phyloP scores from a whole-genome alignment of 2,113 vertebrate species.

The Ameiurus melas region DNA sequence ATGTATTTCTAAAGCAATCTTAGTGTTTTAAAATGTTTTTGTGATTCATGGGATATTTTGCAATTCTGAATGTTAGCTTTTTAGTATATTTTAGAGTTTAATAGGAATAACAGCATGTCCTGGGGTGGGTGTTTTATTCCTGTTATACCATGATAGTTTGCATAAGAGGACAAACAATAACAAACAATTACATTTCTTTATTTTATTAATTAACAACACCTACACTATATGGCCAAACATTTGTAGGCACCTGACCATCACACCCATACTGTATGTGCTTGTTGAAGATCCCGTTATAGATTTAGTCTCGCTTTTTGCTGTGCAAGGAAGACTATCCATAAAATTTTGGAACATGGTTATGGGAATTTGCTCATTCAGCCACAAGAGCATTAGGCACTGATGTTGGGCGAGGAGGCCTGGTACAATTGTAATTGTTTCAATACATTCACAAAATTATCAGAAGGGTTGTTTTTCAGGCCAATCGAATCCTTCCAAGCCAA shows the following conservation, averaged over 20 bases:
- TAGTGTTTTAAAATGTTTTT: background rate
- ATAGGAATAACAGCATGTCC: background rate
- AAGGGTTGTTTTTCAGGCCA: background rate
- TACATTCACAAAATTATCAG: background rate
- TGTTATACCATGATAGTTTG: background rate
- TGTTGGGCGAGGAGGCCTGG: background rate
- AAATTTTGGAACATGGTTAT: background rate
- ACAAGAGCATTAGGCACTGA: background rate
- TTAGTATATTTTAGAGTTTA: background rate
- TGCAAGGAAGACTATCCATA: background rate
- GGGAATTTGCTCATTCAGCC: background rate
- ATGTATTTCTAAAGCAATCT: constrained; percentile 15
- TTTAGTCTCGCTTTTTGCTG: background rate
- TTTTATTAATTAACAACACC: background rate
- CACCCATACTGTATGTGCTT: background rate
- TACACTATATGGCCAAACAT: background rate
- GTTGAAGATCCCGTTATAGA: background rate
- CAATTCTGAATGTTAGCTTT: background rate
- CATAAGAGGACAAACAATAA: too few species aligned
- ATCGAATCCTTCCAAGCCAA: background rate
- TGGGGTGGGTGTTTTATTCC: background rate
- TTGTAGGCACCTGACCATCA: background rate
- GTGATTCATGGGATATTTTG: background rate
- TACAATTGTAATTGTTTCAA: background rate
- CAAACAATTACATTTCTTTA: background rate